A percentile compares a stretch with the other conserved stretches of the same genome.
phyloP scores from a whole-genome alignment of 1,140 invertebrate species.

The Calycopis cecrops region DNA sequence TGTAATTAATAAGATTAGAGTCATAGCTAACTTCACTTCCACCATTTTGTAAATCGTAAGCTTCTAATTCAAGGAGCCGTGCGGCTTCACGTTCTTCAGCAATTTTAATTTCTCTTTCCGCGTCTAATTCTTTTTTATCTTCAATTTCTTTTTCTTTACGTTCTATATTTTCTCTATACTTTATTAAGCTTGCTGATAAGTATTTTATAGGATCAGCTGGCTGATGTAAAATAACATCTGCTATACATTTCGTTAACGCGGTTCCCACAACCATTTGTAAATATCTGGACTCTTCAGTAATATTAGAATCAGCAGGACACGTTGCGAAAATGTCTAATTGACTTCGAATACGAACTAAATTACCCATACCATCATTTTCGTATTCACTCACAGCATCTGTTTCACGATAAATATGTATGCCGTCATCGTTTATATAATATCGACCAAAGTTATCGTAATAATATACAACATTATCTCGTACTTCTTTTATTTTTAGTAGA shows the following conservation, averaged over 20 bases:
- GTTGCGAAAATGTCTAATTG: conserved; percentile 51
- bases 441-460: conserved; percentile 62
- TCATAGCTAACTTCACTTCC: conserved; percentile 60
- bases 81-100: conserved; percentile 43
- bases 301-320: conserved; percentile 53
- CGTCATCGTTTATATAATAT: conserved; percentile 54
- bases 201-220: conserved; percentile 61
- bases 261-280: conserved; percentile 51
- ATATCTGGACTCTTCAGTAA: conserved; percentile 62
- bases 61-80: conserved; percentile 39
- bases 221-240: conserved; percentile 51
- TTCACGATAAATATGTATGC: conserved; percentile 63
- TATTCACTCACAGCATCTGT: conserved; percentile 56
- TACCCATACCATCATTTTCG: conserved; percentile 65
- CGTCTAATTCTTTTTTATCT: conserved; percentile 49
- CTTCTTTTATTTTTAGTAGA: conserved; percentile 57
- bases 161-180: conserved; percentile 61
- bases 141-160: conserved; percentile 43
- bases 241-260: conserved; percentile 55
- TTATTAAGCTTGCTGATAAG: conserved; percentile 45
- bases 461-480: conserved; percentile 46
- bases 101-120: conserved; percentile 50
- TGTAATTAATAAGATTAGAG: conserved; percentile 56
- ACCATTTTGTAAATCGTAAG: conserved; percentile 35
- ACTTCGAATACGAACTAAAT: conserved; percentile 61